Evolutionary conservation across 2,113 vertebrate genomes (phyloP).

Genomic region (Cromileptes altivelis): DNA sequence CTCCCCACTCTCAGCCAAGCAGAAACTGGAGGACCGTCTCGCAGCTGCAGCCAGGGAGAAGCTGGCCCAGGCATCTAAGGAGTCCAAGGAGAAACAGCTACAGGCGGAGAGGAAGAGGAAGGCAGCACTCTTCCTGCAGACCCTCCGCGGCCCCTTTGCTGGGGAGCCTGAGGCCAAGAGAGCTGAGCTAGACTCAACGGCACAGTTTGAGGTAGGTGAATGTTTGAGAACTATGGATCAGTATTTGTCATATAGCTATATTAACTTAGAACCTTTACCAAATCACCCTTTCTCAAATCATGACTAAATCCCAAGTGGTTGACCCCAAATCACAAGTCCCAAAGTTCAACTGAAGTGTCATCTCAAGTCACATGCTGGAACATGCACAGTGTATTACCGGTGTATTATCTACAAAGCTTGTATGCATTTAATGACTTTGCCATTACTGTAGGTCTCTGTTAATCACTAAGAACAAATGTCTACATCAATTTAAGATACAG

Average conservation of each 20-base stretch:
- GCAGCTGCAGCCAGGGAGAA: constrained; percentile 98
- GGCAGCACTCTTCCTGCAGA: constrained; percentile 95
- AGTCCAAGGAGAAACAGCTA: constrained; percentile 98
- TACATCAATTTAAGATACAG: background rate
- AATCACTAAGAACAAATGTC: background rate
- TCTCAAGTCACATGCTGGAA: background rate
- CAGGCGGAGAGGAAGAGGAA: constrained; percentile 97
- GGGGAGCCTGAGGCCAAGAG: constrained; percentile 89
- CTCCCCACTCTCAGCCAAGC: constrained; percentile 88
- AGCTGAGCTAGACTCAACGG: constrained; percentile 83
- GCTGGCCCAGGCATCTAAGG: constrained; percentile 97
- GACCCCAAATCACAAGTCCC: background rate
- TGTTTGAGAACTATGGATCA: background rate
- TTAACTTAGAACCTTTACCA: background rate
- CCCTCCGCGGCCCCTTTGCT: constrained; percentile 87
- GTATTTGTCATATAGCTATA: background rate
- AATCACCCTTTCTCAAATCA: background rate
- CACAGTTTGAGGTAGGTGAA: constrained; percentile 83
- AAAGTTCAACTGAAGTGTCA: background rate
- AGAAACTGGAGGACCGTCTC: constrained; percentile 96
- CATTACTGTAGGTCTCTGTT: background rate
- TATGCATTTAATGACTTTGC: background rate
- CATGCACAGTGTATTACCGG: background rate
- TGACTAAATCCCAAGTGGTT: background rate
- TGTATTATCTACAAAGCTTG: background rate